These are phyloP conservation scores for Artemisiospiza belli DNA, from an alignment of 2,113 vertebrate species.

Conservation along the genomic window DNA sequence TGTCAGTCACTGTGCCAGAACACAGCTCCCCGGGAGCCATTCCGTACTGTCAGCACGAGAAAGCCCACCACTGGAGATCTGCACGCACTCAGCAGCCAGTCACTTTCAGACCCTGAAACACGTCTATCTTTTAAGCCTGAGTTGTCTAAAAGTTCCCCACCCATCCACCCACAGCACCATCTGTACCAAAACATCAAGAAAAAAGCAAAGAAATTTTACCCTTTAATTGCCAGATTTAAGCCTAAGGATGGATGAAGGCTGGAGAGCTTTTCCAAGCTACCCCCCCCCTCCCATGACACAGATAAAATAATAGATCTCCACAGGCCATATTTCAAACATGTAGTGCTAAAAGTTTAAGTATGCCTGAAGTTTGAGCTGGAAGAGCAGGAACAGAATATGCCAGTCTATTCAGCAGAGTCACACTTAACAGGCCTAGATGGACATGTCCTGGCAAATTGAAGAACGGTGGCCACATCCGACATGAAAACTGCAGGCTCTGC, in stretches of 20 bases:
- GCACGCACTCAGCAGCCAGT: not conserved
- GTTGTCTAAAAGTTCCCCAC: not conserved
- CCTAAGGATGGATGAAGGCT: not conserved
- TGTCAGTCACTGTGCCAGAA: not conserved
- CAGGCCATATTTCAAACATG: not conserved
- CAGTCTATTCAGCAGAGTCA: not conserved
- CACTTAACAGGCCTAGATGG: not conserved
- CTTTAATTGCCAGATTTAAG: not conserved
- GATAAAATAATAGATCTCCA: not conserved
- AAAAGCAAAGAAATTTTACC: not conserved
- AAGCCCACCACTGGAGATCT: not conserved
- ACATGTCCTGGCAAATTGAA: not conserved
- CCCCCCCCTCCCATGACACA: fast-evolving
- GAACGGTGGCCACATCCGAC: not conserved
- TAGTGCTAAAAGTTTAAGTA: not conserved
- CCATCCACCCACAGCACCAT: constrained; percentile 54
- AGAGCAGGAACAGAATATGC: not conserved
- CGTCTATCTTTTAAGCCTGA: not conserved
- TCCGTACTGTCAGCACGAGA: not conserved
- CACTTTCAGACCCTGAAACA: constrained; percentile 5
- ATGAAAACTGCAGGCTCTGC: not conserved
- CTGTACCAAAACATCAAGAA: not conserved
- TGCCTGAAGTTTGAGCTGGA: not conserved
- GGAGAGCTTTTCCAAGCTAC: not conserved
- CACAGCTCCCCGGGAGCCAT: not conserved